Evolutionary conservation across 2,888 invertebrate species (phyloP).

Genomic region (Dyspetes luteomarginatus): DNA sequence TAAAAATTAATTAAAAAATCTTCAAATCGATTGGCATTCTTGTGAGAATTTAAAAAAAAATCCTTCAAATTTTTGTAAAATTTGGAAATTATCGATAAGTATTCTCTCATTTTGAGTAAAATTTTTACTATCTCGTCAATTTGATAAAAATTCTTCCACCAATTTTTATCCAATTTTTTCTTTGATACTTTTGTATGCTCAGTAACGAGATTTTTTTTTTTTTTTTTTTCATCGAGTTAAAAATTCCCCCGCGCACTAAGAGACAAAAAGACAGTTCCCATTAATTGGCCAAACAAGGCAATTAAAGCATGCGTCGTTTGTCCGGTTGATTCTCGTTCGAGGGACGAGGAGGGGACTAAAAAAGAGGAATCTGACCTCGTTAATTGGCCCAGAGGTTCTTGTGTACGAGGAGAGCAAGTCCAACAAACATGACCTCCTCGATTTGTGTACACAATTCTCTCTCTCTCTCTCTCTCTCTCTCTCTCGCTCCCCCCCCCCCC

Average conservation of each 20-base stretch:
- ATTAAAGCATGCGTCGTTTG: constrained; percentile 56
- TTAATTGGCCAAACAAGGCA: constrained; percentile 60
- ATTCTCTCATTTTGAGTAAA: neutral
- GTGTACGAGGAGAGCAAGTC: constrained; percentile 45
- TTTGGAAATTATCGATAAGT: neutral
- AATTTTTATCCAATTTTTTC: neutral
- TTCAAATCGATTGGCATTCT: too few species aligned
- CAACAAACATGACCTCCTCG: constrained; percentile 39
- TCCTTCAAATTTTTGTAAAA: too few species aligned
- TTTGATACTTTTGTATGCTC: neutral
- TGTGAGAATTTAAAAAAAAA: too few species aligned
- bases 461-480: constrained; percentile 11
- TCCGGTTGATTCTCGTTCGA: constrained; percentile 18
- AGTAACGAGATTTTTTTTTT: neutral
- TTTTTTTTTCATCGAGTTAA: neutral
- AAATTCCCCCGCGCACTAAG: neutral
- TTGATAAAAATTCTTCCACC: neutral
- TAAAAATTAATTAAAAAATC: too few species aligned
- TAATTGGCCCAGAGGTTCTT: constrained; percentile 60
- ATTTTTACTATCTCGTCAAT: neutral
- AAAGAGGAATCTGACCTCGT: constrained; percentile 65
- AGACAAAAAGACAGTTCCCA: constrained; percentile 7
- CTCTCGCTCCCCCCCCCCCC: neutral
- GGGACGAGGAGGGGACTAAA: neutral
- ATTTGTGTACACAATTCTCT: neutral